Base-by-base conservation (phyloP, 1,140 invertebrate species). In the Physella acuta region DNA sequence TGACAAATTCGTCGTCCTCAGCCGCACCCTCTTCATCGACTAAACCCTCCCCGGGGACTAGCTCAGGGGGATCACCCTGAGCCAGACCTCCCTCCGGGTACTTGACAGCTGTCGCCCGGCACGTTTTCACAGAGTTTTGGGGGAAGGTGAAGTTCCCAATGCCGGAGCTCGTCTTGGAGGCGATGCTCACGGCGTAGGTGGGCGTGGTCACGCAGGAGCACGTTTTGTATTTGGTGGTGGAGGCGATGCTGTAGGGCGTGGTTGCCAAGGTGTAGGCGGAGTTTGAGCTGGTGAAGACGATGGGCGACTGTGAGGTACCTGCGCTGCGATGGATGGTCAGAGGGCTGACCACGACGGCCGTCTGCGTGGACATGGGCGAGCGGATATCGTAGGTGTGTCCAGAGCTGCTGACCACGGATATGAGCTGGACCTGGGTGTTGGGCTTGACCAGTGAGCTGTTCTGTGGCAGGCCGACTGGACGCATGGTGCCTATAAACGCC, bases 401-500 rank as follows among this genome's bases (percentile, higher is more conserved):
- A 33, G 44, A 28, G 16, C 62, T 64, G 20, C 26, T 52, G 62
- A 34, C 62, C 24, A 64, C 49, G 3, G 62, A 64, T 24, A 64
- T 26, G 17, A 64, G 20, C 17, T 64, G 62, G 31, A 64, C 37
- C 20, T 64, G 39, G 3, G 39, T 51, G n/a, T 17, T 33, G 1
- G 39, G n/a, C 30, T 26, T 64, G n/a, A 33, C 17, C 1, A 26
- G 16, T 2, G 26, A 39, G 3, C 24, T 33, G 5, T 14, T 14
- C 1, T 26, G 24, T 26, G 37, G 60, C 24, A 49, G 17, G 5
- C 20, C 37, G 16, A 64, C 51, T 8, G 62, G 62, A 33, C 49
- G 49, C 62, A 64, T 64, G 20, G 62, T 64, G n/a, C 62, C 62
- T 51, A 64, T 52, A 49, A 64, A 64, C 1, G 62, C 37, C 17